Base-by-base conservation (phyloP, 2,888 invertebrate species). In the Epinotia ramella region DNA sequence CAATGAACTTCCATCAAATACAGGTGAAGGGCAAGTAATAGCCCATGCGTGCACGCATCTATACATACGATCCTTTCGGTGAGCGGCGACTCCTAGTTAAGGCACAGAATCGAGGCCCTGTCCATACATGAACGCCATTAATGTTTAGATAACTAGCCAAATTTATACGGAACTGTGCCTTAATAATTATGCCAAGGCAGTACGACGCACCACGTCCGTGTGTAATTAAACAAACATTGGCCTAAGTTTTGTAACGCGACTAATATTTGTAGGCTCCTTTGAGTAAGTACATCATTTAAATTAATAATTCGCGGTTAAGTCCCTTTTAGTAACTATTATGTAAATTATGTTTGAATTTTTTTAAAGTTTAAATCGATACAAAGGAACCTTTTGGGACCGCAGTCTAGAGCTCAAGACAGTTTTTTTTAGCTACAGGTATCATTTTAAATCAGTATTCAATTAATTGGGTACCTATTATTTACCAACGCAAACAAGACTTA, bases 21-120 rank as follows among this genome's bases (percentile, higher is more conserved):
- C 73, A 68, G 57, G 57, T 76, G 73, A 76, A 73, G 73, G 73
- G 67, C 73, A 63, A 59, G 49, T 53, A 44, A 44, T 44, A 46
- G 56, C 18, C 56, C 33, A 20, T 73, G 20, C 49, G 49, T 46
- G 33, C 60, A 62, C 40, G 18, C 49, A 12, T n/a, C 46, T 66
- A 73, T 69, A 73, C 68, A 28, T 46, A 49, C 57, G 46, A 69
- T 74, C 73, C 2, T 57, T 46, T 46, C 57, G 18, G n/a, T 7
- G 56, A 57, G n/a, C 28, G 53, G 46, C 49, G 56, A 59, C 28
- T 2, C 65, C 62, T 33, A 67, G 66, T 62, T 20, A n/a, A 59
- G 68, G 16, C 33, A 53, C n/a, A n/a, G 24, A 56, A 68, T 33
- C 66, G 59, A 74, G 69, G 74, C 49, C 57, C 20, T 18, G 46